Conservation (phyloP, 2,113 vertebrate species). For the Chelonoidis abingdonii region DNA sequence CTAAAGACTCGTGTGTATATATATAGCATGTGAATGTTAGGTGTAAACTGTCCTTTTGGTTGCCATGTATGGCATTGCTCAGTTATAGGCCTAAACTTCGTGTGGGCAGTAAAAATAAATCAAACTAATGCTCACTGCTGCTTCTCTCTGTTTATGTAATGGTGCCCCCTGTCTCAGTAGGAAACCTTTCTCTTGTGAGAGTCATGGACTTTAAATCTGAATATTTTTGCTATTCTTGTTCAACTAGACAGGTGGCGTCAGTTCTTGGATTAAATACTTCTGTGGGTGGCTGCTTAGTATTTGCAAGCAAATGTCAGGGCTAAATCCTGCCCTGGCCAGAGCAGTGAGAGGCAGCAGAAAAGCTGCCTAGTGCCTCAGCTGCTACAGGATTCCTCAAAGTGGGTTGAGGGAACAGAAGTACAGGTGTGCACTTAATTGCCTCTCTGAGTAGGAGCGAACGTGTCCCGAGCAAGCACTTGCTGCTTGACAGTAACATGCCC, state of each 20-base stretch:
- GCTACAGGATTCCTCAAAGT: neutral
- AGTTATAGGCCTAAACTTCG: neutral
- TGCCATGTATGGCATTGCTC: neutral
- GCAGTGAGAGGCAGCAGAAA: neutral
- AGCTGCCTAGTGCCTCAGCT: neutral
- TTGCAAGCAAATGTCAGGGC: neutral
- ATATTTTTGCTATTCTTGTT: neutral
- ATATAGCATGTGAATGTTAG: neutral
- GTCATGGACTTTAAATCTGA: neutral
- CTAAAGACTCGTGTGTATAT: neutral
- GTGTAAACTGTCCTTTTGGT: neutral
- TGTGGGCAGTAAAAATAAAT: conserved; percentile 15
- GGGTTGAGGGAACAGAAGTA: neutral
- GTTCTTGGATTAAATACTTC: neutral
- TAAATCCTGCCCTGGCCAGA: neutral
- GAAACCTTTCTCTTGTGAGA: accelerated
- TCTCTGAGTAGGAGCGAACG: neutral
- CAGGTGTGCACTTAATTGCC: neutral
- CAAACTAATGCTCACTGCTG: neutral
- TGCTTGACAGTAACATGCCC: neutral
- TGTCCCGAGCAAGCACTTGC: neutral
- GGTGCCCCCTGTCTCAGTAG: neutral
- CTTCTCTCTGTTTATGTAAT: neutral
- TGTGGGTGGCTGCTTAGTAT: neutral
- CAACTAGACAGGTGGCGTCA: neutral